Evolutionary conservation across 1,140 invertebrate species (phyloP).

Genomic region (Penaeus japonicus): DNA sequence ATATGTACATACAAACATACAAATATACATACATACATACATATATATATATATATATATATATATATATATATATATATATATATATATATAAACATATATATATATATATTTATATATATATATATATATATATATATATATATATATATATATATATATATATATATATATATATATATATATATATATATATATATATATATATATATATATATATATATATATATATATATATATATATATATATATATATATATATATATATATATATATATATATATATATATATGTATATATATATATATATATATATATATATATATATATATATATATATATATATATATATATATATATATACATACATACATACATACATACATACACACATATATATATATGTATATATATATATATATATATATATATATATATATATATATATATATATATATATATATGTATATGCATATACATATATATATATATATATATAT

Average conservation of each 20-base stretch:
- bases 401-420: not conserved
- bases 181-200: slow-evolving; percentile 7
- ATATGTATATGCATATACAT: not conserved
- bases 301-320: not conserved
- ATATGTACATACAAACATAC: not conserved
- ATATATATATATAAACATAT: not conserved
- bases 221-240: not conserved
- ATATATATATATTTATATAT: not conserved
- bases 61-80: not conserved
- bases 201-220: not conserved
- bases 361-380: not conserved
- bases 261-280: not conserved
- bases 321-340: not conserved
- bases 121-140: not conserved
- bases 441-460: not conserved
- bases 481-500: not conserved
- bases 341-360: no score
- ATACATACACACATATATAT: not conserved
- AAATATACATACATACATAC: not conserved
- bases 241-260: no score
- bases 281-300: not conserved
- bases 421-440: slow-evolving; percentile 6
- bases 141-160: not conserved
- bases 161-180: slow-evolving; percentile 9
- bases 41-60: not conserved